These are phyloP conservation scores for Clupea harengus DNA, from an alignment of 2,113 vertebrate species.

Conservation along the genomic window DNA sequence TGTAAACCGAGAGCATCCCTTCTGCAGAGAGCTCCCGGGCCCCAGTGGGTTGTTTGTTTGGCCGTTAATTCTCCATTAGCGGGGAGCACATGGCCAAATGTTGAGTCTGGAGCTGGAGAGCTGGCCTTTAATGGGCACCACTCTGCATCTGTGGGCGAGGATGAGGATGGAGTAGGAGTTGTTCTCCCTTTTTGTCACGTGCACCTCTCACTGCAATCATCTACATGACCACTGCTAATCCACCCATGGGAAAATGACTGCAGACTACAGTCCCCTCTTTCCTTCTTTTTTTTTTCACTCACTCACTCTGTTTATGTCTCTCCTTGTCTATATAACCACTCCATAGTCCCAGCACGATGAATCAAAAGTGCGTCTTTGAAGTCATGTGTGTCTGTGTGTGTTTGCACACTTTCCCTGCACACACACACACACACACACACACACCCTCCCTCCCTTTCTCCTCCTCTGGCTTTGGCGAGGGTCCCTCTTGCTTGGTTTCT, in stretches of 20 bases:
- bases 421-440: conserved; percentile 23
- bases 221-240: neutral
- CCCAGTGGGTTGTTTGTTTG: conserved; percentile 52
- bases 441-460: neutral
- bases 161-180: neutral
- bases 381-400: neutral
- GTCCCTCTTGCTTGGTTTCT: conserved; percentile 55
- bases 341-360: neutral
- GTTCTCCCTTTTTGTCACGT: neutral
- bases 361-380: neutral
- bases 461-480: conserved; percentile 43
- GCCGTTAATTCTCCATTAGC: conserved; percentile 68
- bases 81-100: conserved; percentile 45
- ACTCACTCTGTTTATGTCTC: neutral
- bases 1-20: too few relatives aligned
- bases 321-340: neutral
- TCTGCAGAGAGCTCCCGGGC: neutral
- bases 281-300: too few relatives aligned
- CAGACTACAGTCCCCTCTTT: too few relatives aligned
- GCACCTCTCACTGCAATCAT: neutral
- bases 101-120: conserved; percentile 29
- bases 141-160: neutral
- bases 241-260: neutral
- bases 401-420: neutral
- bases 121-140: conserved; percentile 22